These are phyloP conservation scores for Epistrophe eligans DNA, from an alignment of 2,888 invertebrate genomes.

Conservation along the genomic window DNA sequence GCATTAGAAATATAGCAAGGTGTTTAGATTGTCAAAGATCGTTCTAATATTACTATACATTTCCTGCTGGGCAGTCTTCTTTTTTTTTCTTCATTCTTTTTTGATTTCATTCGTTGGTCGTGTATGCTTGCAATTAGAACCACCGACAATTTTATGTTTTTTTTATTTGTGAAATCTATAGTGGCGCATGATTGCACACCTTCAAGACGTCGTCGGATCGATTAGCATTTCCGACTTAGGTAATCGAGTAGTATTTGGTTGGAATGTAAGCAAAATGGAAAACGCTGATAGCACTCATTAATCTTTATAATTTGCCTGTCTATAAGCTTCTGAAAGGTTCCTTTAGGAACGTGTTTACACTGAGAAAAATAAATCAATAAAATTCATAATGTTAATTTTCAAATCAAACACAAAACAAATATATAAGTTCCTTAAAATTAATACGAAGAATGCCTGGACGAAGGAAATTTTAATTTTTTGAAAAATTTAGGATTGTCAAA, in stretches of 20 bases:
- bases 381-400: neutral
- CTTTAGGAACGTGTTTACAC: neutral
- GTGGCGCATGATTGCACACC: constrained; percentile 53
- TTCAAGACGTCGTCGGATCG: constrained; percentile 40
- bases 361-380: neutral
- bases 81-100: neutral
- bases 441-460: too few relatives aligned
- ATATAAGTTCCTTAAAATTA: too few relatives aligned
- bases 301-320: constrained; percentile 40
- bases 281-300: constrained; percentile 43
- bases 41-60: constrained; percentile 40
- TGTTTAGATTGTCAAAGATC: constrained; percentile 53
- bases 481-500: too few relatives aligned
- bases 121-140: constrained; percentile 49
- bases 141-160: constrained; percentile 14
- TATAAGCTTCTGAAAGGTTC: constrained; percentile 12
- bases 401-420: neutral
- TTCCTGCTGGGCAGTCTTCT: constrained; percentile 44
- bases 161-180: constrained; percentile 43
- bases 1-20: constrained; percentile 19
- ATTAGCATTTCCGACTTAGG: constrained; percentile 69
- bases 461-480: too few relatives aligned
- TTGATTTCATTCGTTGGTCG: neutral
- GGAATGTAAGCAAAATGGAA: constrained; percentile 45
- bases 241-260: constrained; percentile 23